phyloP scores from a whole-genome alignment of 2,113 vertebrate genomes.

The Alexandromys fortis region DNA sequence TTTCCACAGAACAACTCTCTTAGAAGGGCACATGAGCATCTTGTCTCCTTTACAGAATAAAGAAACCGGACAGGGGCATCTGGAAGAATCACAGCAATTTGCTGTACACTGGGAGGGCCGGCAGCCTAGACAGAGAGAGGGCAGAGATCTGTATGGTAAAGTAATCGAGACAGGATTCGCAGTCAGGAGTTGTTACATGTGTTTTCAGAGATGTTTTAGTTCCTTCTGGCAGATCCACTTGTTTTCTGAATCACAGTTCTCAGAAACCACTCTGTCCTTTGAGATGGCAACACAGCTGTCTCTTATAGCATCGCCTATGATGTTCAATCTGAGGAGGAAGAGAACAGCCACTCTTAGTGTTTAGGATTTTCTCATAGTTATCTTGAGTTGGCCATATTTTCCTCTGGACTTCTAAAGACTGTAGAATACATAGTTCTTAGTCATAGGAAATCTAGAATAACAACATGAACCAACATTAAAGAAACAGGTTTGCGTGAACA shows the following conservation, averaged over 20 bases:
- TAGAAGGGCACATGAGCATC: not conserved
- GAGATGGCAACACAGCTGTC: accelerated
- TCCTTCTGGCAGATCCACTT: not conserved
- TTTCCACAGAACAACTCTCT: not conserved
- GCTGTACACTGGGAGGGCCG: too few species aligned
- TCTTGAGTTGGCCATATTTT: not conserved
- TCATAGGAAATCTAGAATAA: not conserved
- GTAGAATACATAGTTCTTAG: not conserved
- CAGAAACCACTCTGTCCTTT: not conserved
- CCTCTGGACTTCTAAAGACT: not conserved
- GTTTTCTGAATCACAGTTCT: not conserved
- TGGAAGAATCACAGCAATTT: not conserved
- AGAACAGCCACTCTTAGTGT: not conserved
- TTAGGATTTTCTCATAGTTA: not conserved
- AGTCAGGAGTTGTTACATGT: not conserved
- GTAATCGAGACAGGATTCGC: not conserved
- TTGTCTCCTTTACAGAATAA: not conserved
- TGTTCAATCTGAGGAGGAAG: not conserved
- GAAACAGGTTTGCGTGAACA: not conserved
- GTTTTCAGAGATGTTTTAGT: not conserved
- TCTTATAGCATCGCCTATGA: not conserved
- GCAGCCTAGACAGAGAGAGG: not conserved
- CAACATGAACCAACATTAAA: not conserved
- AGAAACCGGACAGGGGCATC: not conserved
- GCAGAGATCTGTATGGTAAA: not conserved